phyloP scores from a whole-genome alignment of 2,113 vertebrate species.

The Chlamydotis undulata region DNA sequence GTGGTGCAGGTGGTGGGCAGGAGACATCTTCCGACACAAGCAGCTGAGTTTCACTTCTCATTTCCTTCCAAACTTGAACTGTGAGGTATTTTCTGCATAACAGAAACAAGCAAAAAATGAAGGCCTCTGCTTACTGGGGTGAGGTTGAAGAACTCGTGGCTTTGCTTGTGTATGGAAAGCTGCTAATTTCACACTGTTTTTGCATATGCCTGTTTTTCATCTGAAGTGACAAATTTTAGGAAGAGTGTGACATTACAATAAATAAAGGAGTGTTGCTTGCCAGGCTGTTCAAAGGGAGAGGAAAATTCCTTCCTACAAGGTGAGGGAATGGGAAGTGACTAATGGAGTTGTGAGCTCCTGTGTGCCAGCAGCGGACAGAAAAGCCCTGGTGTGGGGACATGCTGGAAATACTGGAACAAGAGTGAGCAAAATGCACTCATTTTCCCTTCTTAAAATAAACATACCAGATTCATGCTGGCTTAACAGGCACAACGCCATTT shows the following conservation, averaged over 20 bases:
- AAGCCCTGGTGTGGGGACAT: background rate
- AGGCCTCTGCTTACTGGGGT: background rate
- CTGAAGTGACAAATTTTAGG: background rate
- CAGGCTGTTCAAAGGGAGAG: background rate
- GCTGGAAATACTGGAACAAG: background rate
- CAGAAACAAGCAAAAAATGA: background rate
- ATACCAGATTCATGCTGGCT: background rate
- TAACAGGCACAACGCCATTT: background rate
- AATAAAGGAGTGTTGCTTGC: background rate
- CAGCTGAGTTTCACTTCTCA: background rate
- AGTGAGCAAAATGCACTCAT: background rate
- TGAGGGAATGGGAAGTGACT: background rate
- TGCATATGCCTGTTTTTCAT: background rate
- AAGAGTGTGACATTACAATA: background rate
- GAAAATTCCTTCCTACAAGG: background rate
- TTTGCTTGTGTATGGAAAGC: background rate
- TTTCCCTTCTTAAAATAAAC: background rate
- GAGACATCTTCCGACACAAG: background rate
- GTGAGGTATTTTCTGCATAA: background rate
- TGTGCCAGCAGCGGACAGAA: background rate
- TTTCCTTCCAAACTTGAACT: background rate
- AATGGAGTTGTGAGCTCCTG: rapidly evolving
- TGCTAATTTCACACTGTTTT: background rate
- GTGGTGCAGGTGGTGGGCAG: background rate
- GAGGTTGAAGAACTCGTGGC: background rate